Evolutionary conservation across 1,140 invertebrate species (phyloP).

Genomic region (Diploscapter pachys): DNA sequence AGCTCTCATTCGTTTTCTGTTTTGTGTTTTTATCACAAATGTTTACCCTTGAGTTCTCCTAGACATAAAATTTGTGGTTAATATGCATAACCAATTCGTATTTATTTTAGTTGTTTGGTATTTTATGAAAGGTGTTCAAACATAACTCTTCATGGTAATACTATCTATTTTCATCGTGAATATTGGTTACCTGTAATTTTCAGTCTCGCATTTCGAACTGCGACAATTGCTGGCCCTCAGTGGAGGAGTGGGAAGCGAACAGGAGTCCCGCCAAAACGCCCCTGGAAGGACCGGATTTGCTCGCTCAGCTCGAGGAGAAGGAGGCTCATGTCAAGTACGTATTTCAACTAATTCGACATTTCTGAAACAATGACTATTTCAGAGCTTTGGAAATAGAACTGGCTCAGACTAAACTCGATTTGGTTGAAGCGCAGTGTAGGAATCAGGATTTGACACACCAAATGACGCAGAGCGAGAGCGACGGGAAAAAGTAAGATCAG

Average conservation of each 20-base stretch:
- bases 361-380: background rate
- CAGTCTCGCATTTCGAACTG: constrained; percentile 28
- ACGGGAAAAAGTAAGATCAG: constrained; percentile 28
- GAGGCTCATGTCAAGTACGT: constrained; percentile 49
- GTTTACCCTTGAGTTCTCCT: background rate
- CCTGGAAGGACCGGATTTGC: constrained; percentile 36
- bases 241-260: constrained; percentile 29
- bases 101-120: background rate
- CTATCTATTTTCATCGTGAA: background rate
- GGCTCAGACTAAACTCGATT: constrained; percentile 89
- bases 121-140: background rate
- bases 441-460: constrained; percentile 73
- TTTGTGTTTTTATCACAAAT: background rate
- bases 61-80: background rate
- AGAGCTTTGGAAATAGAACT: constrained; percentile 79
- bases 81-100: background rate
- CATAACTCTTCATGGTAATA: background rate
- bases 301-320: constrained; percentile 44
- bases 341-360: background rate
- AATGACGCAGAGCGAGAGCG: constrained; percentile 40
- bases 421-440: constrained; percentile 92
- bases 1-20: constrained; percentile 17
- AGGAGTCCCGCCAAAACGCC: constrained; percentile 24
- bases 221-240: constrained; percentile 30
- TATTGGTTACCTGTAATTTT: constrained; percentile 4